Base-by-base conservation (phyloP, 2,113 vertebrate genomes). In the Dasypus novemcinctus region DNA sequence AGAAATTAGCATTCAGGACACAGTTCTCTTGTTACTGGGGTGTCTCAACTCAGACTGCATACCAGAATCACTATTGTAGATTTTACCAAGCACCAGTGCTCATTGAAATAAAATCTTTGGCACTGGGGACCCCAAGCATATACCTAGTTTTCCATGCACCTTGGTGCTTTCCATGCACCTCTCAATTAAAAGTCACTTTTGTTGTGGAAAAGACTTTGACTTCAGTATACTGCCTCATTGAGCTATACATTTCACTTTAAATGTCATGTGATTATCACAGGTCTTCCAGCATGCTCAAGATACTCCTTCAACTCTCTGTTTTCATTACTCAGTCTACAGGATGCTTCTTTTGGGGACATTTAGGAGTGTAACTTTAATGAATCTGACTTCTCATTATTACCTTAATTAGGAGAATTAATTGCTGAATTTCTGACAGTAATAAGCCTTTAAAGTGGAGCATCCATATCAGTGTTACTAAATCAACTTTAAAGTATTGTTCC, bases 401-500 rank as follows among this genome's bases (percentile, higher is more conserved):
- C 46, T 59, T 63, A n/a, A 69, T 91, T 93, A 78, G 54, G 66
- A 91, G 12, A 81, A 90, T 57, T 79, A 87, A 74, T 89, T 79
- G 49, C 21, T 95, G 57, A 49, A 79, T 89, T 95, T 93, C 41
- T 90, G 21, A 89, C 31, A 75, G 18, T 82, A 84, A 63, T 5
- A 90, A 80, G n/a, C 15, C 43, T 84, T 71, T 91, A 84, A 79
- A 29, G 12, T 63, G 81, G 74, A 85, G 2, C 17, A 36, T 57
- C 17, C 49, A 59, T 61, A 86, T 87, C 43, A 93, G 14, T 86
- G 61, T 90, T 95, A 81, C 29, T 89, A 41, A 91, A 86, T 94
- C 41, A 69, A 7, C 82, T 87, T 93, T 31, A 94, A 59, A 81
- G 85, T 90, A 61, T 46, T 61, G 5, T 69, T 75, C 64, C 49